Evolutionary conservation across 2,797 vertebrate species (phyloP), one percentile per base, ranked within the genome.

Genomic region (Sciurus vulgaris): DNA sequence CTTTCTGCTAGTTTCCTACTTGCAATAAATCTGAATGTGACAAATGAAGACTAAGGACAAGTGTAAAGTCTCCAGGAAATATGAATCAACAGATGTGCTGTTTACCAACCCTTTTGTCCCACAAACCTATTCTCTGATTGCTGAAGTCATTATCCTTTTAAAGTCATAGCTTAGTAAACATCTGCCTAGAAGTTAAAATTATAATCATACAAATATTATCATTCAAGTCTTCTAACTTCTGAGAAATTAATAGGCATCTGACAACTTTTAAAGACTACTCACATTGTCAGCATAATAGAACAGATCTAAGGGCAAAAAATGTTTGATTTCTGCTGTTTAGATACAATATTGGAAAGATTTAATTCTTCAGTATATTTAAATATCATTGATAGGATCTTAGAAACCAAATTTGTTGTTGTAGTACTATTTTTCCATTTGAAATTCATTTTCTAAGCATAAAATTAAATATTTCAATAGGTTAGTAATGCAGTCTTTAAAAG

Each of bases 21-120:
- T 73, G 47, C 14, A 73, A 89, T 95, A 94, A 96, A 95, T 94
- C 70, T 95, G 70, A 94, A 82, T 51, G 73, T 96, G 90, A 96
- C 90, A 96, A 73, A 92, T 96, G 94, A 97, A 91, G 73, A 86
- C 85, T 93, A 93, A 63, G 30, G 47, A 87, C 77, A 96, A 95
- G 63, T 83, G 44, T 51, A 84, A 94, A 69, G 44, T 88, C 88
- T 94, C 35, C 26, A 86, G 89, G 91, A 97, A 93, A 93, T 79
- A 67, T 18, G 79, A 94, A 83, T 51, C 38, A 88, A 73, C 90
- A 97, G 92, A 97, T 97, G 91, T 88, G 41, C 69, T 61, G 22
- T 73, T 94, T 56, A 26, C 89, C 65, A 86, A 22, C 33, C 15
- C 24, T 97, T 87, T 28, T 47, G 6, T 61, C 18, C 65, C 85